These are phyloP conservation scores for Danio jaintianensis DNA, from an alignment of 2,797 vertebrate species.

Conservation along the genomic window DNA sequence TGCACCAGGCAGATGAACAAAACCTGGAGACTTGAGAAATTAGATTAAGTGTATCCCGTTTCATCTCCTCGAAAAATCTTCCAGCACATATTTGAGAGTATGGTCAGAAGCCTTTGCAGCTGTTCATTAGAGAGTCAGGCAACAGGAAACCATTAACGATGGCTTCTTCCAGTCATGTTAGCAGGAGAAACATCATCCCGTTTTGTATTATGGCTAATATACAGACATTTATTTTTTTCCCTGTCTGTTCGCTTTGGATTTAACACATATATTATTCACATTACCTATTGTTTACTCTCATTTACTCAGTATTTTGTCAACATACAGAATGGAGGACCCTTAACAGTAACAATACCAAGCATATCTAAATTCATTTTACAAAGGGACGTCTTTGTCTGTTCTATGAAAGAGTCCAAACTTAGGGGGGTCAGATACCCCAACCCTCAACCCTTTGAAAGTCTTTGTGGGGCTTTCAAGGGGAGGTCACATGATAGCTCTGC, in stretches of 20 bases:
- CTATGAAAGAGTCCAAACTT: constrained; percentile 68
- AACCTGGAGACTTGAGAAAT: constrained; percentile 69
- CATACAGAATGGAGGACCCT: constrained; percentile 19
- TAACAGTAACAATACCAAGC: constrained; percentile 25
- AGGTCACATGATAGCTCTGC: constrained; percentile 76
- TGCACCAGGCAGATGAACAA: constrained; percentile 60
- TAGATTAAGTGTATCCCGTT: constrained; percentile 69
- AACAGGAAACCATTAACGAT: constrained; percentile 74
- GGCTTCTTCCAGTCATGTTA: constrained; percentile 63
- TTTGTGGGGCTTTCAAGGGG: constrained; percentile 73
- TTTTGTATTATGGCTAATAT: constrained; percentile 27
- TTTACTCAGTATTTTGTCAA: constrained; percentile 23
- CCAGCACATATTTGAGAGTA: constrained; percentile 73
- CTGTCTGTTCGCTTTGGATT: background rate
- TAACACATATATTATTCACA: background rate
- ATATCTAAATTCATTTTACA: constrained; percentile 59
- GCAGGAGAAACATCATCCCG: constrained; percentile 19
- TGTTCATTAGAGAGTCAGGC: constrained; percentile 70
- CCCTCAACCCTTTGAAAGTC: constrained; percentile 61
- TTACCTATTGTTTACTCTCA: background rate
- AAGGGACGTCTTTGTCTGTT: constrained; percentile 67
- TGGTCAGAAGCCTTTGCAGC: constrained; percentile 74
- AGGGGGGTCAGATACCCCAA: constrained; percentile 64
- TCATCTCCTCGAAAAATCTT: constrained; percentile 65
- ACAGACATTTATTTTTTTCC: background rate